Percentiles rank a stretch among this genome's conserved stretches.
Evolutionary conservation across 2,113 vertebrate species (phyloP).

Genomic region (Nesogale talazaci): DNA sequence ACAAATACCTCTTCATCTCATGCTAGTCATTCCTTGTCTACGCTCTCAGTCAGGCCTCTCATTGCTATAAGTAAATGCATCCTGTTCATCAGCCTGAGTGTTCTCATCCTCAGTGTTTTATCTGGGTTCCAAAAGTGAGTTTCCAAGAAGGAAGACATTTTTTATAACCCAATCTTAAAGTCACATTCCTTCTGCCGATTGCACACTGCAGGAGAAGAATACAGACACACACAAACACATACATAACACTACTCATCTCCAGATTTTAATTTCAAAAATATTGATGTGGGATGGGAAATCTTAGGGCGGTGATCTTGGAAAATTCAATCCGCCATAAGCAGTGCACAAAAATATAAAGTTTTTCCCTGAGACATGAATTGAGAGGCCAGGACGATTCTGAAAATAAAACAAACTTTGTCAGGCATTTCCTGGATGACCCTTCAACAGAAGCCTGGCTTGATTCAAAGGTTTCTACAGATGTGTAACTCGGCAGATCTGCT

Average conservation of each 20-base stretch:
- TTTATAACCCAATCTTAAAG: neutral
- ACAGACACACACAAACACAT: neutral
- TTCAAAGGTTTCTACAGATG: no score
- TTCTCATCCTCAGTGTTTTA: neutral
- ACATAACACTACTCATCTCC: neutral
- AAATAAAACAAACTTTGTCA: no score
- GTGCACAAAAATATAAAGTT: neutral
- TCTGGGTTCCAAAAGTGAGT: neutral
- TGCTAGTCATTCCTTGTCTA: no score
- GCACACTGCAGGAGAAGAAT: neutral
- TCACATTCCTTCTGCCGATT: neutral
- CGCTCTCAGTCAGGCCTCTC: neutral
- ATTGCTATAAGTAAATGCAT: neutral
- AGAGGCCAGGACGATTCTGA: neutral
- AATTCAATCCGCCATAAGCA: neutral
- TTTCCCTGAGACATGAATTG: neutral
- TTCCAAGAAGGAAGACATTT: neutral
- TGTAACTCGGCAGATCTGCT: no score
- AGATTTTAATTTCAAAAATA: constrained; percentile 3
- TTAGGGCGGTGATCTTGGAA: neutral
- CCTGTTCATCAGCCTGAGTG: neutral
- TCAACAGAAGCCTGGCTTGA: no score
- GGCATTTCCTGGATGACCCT: no score
- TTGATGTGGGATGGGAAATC: neutral
- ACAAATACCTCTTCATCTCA: neutral